A percentile compares a stretch with the other conserved stretches of the same genome.
Evolutionary conservation across 2,888 invertebrate species (phyloP).

Genomic region (Pterostichus niger): DNA sequence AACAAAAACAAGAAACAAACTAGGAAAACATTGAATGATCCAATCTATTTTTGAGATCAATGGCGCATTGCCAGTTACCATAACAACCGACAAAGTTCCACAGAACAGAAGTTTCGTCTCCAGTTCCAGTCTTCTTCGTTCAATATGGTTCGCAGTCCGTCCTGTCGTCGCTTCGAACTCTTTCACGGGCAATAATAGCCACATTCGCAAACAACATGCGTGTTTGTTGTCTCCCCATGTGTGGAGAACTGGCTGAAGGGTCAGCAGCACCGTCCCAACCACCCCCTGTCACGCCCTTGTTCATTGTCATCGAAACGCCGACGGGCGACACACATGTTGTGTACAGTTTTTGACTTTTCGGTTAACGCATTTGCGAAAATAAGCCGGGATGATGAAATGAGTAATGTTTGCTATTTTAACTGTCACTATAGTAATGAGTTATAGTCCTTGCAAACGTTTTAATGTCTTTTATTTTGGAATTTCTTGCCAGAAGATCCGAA

Average conservation of each 20-base stretch:
- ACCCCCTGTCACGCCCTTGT: slow-evolving; percentile 61
- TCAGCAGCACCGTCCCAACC: slow-evolving; percentile 1
- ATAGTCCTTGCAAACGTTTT: no score
- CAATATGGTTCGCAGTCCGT: slow-evolving; percentile 4
- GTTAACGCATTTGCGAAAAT: slow-evolving; percentile 37
- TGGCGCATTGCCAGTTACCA: slow-evolving; percentile 55
- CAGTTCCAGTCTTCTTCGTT: slow-evolving; percentile 4
- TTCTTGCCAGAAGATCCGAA: no score
- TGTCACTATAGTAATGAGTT: no score
- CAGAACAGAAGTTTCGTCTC: slow-evolving; percentile 25
- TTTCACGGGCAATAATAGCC: slow-evolving; percentile 63
- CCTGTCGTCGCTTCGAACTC: slow-evolving; percentile 45
- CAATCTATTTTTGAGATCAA: slow-evolving; percentile 55
- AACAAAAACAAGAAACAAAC: slow-evolving; percentile 45
- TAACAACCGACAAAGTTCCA: slow-evolving; percentile 45
- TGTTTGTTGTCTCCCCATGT: slow-evolving; percentile 61
- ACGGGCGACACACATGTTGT: slow-evolving; percentile 41
- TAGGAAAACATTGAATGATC: slow-evolving; percentile 54
- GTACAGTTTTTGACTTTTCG: slow-evolving; percentile 58
- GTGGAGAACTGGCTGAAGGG: slow-evolving; percentile 54
- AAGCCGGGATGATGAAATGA: background rate
- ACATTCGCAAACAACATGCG: slow-evolving; percentile 59
- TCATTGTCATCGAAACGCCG: slow-evolving; percentile 45
- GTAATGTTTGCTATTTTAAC: background rate
- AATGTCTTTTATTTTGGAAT: no score